phyloP scores from a whole-genome alignment of 2,888 invertebrate genomes.

The Mayetiola destructor region DNA sequence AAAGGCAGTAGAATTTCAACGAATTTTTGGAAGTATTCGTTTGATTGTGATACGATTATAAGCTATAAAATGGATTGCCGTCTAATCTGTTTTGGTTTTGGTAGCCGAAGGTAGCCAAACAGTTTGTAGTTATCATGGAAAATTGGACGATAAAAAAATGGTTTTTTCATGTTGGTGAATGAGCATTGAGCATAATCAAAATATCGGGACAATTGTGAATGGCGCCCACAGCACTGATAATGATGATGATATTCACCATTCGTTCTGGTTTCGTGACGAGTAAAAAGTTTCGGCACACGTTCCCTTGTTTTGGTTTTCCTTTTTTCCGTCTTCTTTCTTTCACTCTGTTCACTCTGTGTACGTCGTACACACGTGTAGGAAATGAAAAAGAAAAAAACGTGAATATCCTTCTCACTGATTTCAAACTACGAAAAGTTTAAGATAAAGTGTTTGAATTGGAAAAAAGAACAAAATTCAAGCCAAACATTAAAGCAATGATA shows the following conservation, averaged over 20 bases:
- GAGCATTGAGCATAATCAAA: conserved; percentile 10
- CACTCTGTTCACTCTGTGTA: neutral
- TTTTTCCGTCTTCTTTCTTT: neutral
- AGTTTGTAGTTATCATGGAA: too few species aligned
- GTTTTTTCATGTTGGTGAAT: too few species aligned
- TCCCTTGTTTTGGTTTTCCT: neutral
- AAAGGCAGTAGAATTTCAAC: too few species aligned
- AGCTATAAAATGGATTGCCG: conserved; percentile 10
- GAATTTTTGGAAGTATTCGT: too few species aligned
- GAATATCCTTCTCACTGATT: too few species aligned
- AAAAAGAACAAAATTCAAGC: neutral
- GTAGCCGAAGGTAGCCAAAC: too few species aligned
- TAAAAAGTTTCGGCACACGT: neutral
- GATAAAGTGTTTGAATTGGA: neutral
- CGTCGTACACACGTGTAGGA: neutral
- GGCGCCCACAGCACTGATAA: conserved; percentile 2
- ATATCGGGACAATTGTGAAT: neutral
- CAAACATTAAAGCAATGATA: neutral
- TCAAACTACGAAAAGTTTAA: too few species aligned
- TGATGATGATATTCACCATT: conserved; percentile 4
- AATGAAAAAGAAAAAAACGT: neutral
- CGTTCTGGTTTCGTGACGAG: neutral
- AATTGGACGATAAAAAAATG: too few species aligned
- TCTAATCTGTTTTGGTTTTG: too few species aligned
- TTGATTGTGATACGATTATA: too few species aligned